A percentile compares a stretch with the other conserved stretches of the same genome.
Evolutionary conservation across 2,888 invertebrate species (phyloP).

Genomic region (Lumbricus terrestris): DNA sequence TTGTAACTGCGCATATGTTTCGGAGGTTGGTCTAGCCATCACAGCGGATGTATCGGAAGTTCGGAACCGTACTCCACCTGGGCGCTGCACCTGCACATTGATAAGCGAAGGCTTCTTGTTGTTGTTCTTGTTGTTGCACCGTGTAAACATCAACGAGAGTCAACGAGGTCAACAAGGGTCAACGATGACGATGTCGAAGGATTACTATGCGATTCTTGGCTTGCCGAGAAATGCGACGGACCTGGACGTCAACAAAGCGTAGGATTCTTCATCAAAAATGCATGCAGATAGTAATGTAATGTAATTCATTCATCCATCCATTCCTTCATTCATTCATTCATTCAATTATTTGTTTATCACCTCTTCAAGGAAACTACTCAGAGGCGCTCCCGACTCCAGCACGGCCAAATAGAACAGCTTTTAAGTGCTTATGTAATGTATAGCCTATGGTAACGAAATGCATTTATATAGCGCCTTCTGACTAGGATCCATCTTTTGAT

Average conservation of each 20-base stretch:
- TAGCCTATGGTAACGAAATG: neutral
- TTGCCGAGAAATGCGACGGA: neutral
- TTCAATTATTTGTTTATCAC: too few species aligned
- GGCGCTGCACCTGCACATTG: neutral
- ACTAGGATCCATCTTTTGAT: too few species aligned
- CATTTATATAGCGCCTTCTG: neutral
- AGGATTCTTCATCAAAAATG: neutral
- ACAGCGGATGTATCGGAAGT: too few species aligned
- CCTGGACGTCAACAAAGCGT: neutral
- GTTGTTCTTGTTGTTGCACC: too few species aligned
- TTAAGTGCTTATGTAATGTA: too few species aligned
- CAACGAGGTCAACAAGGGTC: too few species aligned
- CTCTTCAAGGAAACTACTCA: too few species aligned
- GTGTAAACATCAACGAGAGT: neutral
- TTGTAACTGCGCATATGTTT: neutral
- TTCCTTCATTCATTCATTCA: too few species aligned
- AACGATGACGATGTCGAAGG: conserved; percentile 10
- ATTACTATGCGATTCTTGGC: conserved; percentile 4
- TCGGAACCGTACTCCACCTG: neutral
- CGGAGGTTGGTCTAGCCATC: neutral
- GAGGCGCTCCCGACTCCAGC: too few species aligned
- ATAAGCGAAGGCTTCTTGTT: neutral
- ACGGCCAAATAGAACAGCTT: too few species aligned
- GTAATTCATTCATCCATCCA: too few species aligned
- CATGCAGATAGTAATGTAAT: neutral